Evolutionary conservation across 2,888 invertebrate genomes (phyloP).

Genomic region (Clanis bilineata): DNA sequence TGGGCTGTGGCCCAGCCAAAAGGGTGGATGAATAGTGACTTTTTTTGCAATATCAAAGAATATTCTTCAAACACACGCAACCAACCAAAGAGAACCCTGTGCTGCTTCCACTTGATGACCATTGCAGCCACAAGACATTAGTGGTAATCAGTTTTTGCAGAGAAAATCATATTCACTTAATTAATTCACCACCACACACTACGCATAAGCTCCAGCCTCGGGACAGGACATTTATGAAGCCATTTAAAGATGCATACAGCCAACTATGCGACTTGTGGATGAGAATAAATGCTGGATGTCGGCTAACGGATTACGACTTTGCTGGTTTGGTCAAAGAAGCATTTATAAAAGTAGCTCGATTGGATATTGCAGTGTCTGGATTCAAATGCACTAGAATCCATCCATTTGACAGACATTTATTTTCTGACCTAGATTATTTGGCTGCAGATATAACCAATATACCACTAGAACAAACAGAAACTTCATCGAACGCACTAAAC

Average conservation of each 20-base stretch:
- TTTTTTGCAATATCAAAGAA: conserved; percentile 28
- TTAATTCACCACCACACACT: conserved; percentile 30
- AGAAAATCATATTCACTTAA: conserved; percentile 27
- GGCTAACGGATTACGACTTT: conserved; percentile 29
- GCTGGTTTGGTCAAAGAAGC: conserved; percentile 22
- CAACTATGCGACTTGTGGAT: conserved; percentile 27
- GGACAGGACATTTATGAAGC: conserved; percentile 33
- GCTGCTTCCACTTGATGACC: conserved; percentile 30
- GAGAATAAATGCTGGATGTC: conserved; percentile 27
- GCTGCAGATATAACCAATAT: conserved; percentile 12
- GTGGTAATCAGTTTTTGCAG: conserved; percentile 28
- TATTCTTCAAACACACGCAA: conserved; percentile 12
- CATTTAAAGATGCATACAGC: conserved; percentile 29
- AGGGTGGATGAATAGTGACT: conserved; percentile 31
- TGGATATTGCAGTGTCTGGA: conserved; percentile 25
- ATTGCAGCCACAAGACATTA: conserved; percentile 30
- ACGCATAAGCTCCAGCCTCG: conserved; percentile 33
- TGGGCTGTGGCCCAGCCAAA: conserved; percentile 28
- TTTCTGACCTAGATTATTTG: conserved; percentile 4
- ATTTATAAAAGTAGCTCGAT: conserved; percentile 21
- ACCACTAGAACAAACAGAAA: not conserved
- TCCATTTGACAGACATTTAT: conserved; percentile 23
- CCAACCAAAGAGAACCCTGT: conserved; percentile 29
- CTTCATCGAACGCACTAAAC: not conserved
- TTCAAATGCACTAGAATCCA: conserved; percentile 30